Conservation (phyloP, 2,113 vertebrate species). For the Sialia sialis region DNA sequence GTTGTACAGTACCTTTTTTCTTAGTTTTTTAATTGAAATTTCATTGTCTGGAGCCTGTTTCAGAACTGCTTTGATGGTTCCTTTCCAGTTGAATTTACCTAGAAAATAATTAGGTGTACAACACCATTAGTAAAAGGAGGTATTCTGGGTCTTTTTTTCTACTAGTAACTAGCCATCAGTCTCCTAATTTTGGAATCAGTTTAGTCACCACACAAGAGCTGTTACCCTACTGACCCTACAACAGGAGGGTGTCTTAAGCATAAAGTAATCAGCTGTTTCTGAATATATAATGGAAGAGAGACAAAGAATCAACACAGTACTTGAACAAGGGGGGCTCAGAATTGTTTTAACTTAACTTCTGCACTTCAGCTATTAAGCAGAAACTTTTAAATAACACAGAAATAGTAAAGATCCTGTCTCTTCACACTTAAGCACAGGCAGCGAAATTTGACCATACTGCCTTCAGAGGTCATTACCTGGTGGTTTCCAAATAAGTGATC, state of each 20-base stretch:
- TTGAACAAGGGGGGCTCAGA: background rate
- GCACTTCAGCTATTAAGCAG: background rate
- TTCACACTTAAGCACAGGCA: background rate
- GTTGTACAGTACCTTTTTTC: slow-evolving; percentile 84
- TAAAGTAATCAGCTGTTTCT: background rate
- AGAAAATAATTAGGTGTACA: background rate
- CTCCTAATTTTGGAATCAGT: background rate
- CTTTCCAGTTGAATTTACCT: slow-evolving; percentile 98
- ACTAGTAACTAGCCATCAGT: background rate
- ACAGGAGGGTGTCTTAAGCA: background rate
- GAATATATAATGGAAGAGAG: background rate
- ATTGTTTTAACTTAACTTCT: background rate
- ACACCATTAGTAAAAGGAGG: background rate
- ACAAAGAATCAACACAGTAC: background rate
- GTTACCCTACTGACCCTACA: background rate
- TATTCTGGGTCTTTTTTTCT: background rate
- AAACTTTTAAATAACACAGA: background rate
- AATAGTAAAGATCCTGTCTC: background rate
- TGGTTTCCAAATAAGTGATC: background rate
- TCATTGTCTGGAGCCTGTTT: slow-evolving; percentile 85
- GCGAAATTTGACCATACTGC: background rate
- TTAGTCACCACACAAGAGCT: background rate
- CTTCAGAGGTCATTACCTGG: background rate
- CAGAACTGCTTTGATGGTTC: slow-evolving; percentile 88
- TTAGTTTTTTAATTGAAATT: slow-evolving; percentile 87